A percentile compares a stretch with the other conserved stretches of the same genome.
Conservation (phyloP, 2,797 vertebrate genomes). For the Phalanger gymnotis region DNA sequence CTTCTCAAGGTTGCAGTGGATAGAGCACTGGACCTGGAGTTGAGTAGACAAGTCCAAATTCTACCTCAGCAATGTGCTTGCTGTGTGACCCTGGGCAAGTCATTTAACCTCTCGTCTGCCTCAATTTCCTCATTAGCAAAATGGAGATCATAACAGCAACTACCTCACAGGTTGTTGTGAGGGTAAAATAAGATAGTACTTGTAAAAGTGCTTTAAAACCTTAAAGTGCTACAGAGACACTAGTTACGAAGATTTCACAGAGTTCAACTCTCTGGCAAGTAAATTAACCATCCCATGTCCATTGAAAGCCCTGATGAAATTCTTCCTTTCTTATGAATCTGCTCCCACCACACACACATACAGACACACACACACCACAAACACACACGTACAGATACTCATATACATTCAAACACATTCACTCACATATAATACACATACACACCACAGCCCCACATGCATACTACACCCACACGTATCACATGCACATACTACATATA, state of each 20-base stretch:
- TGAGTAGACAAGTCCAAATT: background rate
- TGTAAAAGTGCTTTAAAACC: background rate
- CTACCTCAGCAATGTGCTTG: background rate
- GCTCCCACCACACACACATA: too few species aligned
- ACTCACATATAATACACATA: too few species aligned
- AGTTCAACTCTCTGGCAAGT: background rate
- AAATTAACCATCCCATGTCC: background rate
- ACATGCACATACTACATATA: too few species aligned
- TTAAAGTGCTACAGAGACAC: background rate
- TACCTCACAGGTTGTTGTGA: too few species aligned
- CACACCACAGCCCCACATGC: too few species aligned
- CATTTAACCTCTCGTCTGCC: background rate
- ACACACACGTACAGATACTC: too few species aligned
- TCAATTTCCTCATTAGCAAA: background rate
- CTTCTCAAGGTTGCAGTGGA: background rate
- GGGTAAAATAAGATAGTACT: background rate
- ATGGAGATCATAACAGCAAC: background rate
- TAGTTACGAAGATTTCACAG: background rate
- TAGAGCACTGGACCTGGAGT: background rate
- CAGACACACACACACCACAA: too few species aligned
- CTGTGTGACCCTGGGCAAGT: too few species aligned
- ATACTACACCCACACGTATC: too few species aligned
- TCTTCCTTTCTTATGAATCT: background rate
- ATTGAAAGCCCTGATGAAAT: background rate
- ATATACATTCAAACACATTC: too few species aligned